Evolutionary conservation across 2,113 vertebrate genomes (phyloP).

Genomic region (Ia io): DNA sequence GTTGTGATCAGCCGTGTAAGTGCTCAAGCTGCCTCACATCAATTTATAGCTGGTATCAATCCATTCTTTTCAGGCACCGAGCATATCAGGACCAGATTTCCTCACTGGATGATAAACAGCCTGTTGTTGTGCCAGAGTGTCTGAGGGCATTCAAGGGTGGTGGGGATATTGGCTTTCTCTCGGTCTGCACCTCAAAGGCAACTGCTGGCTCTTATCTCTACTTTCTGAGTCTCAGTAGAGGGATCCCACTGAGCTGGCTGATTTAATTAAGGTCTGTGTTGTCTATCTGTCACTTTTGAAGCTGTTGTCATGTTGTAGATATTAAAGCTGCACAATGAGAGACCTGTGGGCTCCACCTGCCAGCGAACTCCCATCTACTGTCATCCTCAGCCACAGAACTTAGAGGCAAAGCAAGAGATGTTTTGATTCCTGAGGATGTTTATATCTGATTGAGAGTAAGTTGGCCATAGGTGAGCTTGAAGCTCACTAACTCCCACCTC

Average conservation of each 20-base stretch:
- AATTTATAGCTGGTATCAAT: constrained; percentile 13
- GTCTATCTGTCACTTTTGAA: constrained; percentile 75
- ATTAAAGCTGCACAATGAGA: constrained; percentile 55
- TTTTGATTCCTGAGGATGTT: constrained; percentile 17
- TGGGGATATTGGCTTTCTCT: constrained; percentile 53
- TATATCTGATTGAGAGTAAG: constrained; percentile 8
- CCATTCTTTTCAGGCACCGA: constrained; percentile 63
- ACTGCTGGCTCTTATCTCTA: constrained; percentile 66
- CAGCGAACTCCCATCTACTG: constrained; percentile 46
- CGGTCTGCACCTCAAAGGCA: constrained; percentile 55
- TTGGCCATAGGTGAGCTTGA: constrained; percentile 15
- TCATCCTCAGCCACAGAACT: constrained; percentile 17
- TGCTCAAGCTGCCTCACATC: constrained; percentile 8
- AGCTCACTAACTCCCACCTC: neutral
- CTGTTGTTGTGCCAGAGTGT: constrained; percentile 47
- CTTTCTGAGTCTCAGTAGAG: constrained; percentile 65
- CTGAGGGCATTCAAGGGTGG: constrained; percentile 60
- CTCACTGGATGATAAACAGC: constrained; percentile 71
- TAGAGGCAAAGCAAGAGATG: neutral
- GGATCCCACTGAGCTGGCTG: constrained; percentile 66
- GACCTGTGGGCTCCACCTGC: constrained; percentile 47
- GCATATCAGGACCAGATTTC: constrained; percentile 58
- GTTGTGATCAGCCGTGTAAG: neutral
- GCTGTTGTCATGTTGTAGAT: constrained; percentile 72
- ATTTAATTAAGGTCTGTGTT: constrained; percentile 78